Evolutionary conservation across 2,113 vertebrate species (phyloP), one percentile per base, ranked within the genome.

Genomic region (Antigone vipio): DNA sequence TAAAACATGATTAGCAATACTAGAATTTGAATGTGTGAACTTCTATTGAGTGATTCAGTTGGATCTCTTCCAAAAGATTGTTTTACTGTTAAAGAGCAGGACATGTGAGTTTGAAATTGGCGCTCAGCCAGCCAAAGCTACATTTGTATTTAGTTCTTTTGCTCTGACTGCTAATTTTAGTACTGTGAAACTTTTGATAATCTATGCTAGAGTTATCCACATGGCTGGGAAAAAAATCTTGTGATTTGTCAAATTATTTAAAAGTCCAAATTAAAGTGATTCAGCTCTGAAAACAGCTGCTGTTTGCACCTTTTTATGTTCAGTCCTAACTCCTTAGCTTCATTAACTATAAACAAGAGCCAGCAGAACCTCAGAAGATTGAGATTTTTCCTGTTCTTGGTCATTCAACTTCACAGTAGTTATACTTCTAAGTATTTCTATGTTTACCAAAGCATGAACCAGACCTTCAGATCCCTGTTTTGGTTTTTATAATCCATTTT

Each of bases 121-220:
- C 89, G 82, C 63, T 63, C 23, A 12, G 89, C 90, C 95, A 91
- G 75, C 68, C 59, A 47, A 62, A 53, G 90, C 79, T 92, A 79
- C n/a, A 53, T 55, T 53, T 77, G 30, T 96, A 67, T 84, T 69
- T 80, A 69, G 68, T 93, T 88, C 38, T 96, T 94, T 88, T 88
- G 87, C 71, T 96, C 89, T 22, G 23, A 62, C n/a, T 91, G 75
- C 89, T 97, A 88, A 97, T 98, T 97, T 97, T 97, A 95, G 92
- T 97, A 62, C 29, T 32, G 69, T 96, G 85, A 93, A 98, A 94
- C 87, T 96, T 84, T 40, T 82, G 91, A 86, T 83, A 95, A 92
- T 88, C 66, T 92, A 68, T 2, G 2, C 73, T 93, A 84, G 71
- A 82, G 44, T 78, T 96, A 55, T 35, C 59, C 18, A 4, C 44